phyloP scores from a whole-genome alignment of 2,888 invertebrate species.

The Xestobium rufovillosum region DNA sequence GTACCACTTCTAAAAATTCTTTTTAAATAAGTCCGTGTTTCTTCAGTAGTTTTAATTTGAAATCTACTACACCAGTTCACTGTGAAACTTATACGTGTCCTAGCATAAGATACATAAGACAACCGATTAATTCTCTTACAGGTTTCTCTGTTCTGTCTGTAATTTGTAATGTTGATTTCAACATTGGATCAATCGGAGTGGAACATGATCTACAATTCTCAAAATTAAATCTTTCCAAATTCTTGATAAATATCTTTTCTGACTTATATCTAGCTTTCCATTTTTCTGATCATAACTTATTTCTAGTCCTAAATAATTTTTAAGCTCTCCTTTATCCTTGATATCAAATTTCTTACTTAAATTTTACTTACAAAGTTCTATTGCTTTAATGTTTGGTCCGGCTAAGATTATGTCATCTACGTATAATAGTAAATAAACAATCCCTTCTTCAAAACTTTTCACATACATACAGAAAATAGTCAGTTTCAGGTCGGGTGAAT shows the following conservation, averaged over 20 bases:
- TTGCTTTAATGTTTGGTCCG: conserved; percentile 9
- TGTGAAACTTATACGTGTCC: conserved; percentile 14
- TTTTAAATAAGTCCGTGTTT: conserved; percentile 13
- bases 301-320: conserved; percentile 7
- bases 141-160: conserved; percentile 2
- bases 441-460: conserved; percentile 7
- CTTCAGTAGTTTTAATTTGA: conserved; percentile 14
- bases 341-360: conserved; percentile 5
- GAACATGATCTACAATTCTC: conserved; percentile 8
- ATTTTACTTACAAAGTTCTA: conserved; percentile 9
- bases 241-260: conserved; percentile 10
- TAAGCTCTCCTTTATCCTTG: conserved; percentile 3
- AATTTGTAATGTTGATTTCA: conserved; percentile 15
- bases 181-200: conserved; percentile 18
- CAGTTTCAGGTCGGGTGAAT: conserved; percentile 16
- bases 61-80: conserved; percentile 14
- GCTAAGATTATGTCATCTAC: conserved; percentile 15
- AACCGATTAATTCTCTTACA: conserved; percentile 15
- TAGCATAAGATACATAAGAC: conserved; percentile 16
- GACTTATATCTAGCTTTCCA: conserved; percentile 12
- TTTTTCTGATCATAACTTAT: conserved; percentile 12
- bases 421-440: conserved; percentile 18
- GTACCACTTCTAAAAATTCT: conserved; percentile 20
- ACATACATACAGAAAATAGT: conserved; percentile 19
- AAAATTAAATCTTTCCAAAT: conserved; percentile 16